phyloP scores from a whole-genome alignment of 2,797 vertebrate genomes.

The Columba guinea region DNA sequence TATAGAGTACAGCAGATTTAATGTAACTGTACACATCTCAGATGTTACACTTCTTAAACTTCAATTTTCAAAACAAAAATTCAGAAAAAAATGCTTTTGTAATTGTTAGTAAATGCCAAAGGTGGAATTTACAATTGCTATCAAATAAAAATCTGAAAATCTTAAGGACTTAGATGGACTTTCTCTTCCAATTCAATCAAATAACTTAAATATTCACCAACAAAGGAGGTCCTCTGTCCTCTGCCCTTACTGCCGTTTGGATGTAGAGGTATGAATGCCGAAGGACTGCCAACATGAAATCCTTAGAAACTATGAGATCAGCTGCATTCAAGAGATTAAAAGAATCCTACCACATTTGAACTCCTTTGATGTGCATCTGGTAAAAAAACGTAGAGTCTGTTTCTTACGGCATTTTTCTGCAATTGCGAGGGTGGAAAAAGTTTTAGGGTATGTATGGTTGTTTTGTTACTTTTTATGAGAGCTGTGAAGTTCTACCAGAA shows the following conservation, averaged over 20 bases:
- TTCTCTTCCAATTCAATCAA: slow-evolving; percentile 8
- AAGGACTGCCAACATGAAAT: background rate
- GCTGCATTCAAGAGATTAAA: background rate
- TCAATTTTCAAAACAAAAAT: background rate
- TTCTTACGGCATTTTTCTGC: background rate
- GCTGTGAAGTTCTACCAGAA: slow-evolving; percentile 30
- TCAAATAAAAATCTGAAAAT: background rate
- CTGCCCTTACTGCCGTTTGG: background rate
- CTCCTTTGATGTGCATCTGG: background rate
- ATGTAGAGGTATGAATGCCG: background rate
- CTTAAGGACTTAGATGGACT: background rate
- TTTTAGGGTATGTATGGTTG: background rate
- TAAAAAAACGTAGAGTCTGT: background rate
- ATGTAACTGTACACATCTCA: background rate
- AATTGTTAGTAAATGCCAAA: background rate
- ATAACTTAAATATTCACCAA: background rate
- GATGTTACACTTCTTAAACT: background rate
- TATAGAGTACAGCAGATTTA: background rate
- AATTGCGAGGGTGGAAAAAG: fast-evolving
- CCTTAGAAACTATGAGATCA: background rate
- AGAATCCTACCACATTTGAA: background rate
- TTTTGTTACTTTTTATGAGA: background rate
- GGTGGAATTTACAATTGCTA: background rate
- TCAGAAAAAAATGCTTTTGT: background rate
- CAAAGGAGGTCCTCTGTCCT: background rate